Evolutionary conservation across 2,113 vertebrate genomes (phyloP).

Genomic region (Gopherus evgoodei): DNA sequence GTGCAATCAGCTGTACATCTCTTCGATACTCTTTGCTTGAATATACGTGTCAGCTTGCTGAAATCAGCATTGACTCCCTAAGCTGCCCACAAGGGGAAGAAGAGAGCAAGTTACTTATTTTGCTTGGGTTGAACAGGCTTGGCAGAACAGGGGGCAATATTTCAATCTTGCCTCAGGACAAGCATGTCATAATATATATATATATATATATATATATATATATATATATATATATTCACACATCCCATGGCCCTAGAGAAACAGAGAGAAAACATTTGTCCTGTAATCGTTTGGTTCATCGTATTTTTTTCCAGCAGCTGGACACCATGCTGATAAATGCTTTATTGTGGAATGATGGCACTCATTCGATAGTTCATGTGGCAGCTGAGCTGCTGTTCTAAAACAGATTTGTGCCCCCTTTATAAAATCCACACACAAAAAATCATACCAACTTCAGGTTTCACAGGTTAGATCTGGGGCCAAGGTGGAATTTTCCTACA

Average conservation of each 20-base stretch:
- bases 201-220: no score
- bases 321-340: neutral
- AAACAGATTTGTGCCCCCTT: neutral
- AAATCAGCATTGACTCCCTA: neutral
- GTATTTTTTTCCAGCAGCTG: neutral
- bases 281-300: neutral
- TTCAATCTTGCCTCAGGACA: neutral
- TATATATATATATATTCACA: neutral
- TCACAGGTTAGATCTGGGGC: neutral
- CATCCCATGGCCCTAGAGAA: neutral
- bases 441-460: neutral
- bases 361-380: neutral
- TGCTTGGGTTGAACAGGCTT: neutral
- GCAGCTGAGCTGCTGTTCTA: neutral
- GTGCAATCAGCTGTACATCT: neutral
- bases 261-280: neutral
- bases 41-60: fast-evolving
- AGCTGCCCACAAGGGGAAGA: slow-evolving; percentile 12
- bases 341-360: neutral
- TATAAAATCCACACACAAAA: neutral
- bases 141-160: neutral
- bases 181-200: neutral
- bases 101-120: neutral
- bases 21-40: neutral
- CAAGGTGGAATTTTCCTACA: neutral